Base-by-base conservation (phyloP, 1,140 invertebrate genomes). In the Rhizoglyphus robini region DNA sequence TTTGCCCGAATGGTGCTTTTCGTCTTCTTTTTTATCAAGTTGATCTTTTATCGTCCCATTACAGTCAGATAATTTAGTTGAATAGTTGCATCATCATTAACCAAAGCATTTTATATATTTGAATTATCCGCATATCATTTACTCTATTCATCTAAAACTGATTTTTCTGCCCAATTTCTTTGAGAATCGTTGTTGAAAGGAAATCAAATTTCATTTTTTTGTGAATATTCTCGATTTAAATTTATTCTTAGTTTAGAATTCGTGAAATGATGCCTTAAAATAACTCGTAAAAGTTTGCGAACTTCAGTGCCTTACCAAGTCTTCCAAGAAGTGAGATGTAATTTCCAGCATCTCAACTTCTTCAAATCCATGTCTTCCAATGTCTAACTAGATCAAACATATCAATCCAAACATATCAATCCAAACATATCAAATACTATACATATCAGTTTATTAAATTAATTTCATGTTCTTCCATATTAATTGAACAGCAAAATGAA, bases 281-380 rank as follows among this genome's bases (percentile, higher is more conserved):
- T 32, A 15, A 54, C 8, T 25, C 23, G 51, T 27, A 27, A 11
- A 8, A 8, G 51, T 32, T 54, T 54, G 51, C 51, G 8, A 20
- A 54, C 51, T 63, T 63, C 34, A 63, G 61, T 63, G 61, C 61
- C 61, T 63, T 63, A 63, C 20, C 11, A 57, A 63, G 61, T 63
- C 61, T 63, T 63, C 61, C 61, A 57, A 31, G 34, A 63, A 54
- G 51, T 54, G 8, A 54, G 20, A 54, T 54, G 51, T 54, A 54
- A 32, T 8, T 27, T 54, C 20, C 8, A 27, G 8, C 8, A 8
- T 54, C 23, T 5, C 15, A 8, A 54, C 51, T 54, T 54, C 51
- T 54, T 8, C 3, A 63, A 63, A 58, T 41, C 61, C 30, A 63
- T n/a, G 61, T 63, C 61, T 63, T 63, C 61, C 61, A 63, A 20